Base-by-base conservation (phyloP, 1,140 invertebrate species). In the Arion vulgaris region DNA sequence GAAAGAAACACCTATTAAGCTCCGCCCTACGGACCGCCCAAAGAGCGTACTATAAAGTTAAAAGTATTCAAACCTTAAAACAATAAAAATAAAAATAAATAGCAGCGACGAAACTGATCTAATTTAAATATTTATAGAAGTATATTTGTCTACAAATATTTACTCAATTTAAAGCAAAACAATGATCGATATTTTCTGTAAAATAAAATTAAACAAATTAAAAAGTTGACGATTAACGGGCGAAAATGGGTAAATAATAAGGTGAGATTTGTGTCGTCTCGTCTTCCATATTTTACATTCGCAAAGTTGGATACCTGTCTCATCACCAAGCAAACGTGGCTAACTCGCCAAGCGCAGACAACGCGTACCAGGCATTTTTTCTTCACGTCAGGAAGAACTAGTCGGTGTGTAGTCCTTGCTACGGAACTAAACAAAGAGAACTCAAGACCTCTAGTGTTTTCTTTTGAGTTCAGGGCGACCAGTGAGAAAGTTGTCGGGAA, bases 1-100 rank as follows among this genome's bases (percentile, higher is more conserved):
- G 28, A 41, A 68, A n/a, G 32, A 62, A 38, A 28, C 34, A 28
- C 28, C 39, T 45, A 28, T n/a, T 34, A 71, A n/a, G 69, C 80
- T 69, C 84, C 84, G 84, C 80, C 80, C 62, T 36, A 62, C 45
- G 57, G 36, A 62, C 78, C 83, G 51, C 83, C 83, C 72, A 34
- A 19, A 11, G 45, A 49, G 19, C 45, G 45, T 9, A 49, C 45
- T 49, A 49, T 9, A 49, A 49, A 49, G 19, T 9, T 49, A 11
- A n/a, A n/a, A n/a, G n/a, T n/a, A n/a, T n/a, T n/a, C n/a, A n/a
- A n/a, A n/a, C n/a, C n/a, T n/a, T n/a, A n/a, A n/a, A n/a, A n/a
- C n/a, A n/a, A n/a, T n/a, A n/a, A n/a, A n/a, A n/a, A n/a, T n/a
- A n/a, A n/a, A n/a, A n/a, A n/a, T n/a, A n/a, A n/a, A n/a, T n/a